Conservation (phyloP, 1,140 invertebrate genomes). For the Andricus grossulariae region DNA sequence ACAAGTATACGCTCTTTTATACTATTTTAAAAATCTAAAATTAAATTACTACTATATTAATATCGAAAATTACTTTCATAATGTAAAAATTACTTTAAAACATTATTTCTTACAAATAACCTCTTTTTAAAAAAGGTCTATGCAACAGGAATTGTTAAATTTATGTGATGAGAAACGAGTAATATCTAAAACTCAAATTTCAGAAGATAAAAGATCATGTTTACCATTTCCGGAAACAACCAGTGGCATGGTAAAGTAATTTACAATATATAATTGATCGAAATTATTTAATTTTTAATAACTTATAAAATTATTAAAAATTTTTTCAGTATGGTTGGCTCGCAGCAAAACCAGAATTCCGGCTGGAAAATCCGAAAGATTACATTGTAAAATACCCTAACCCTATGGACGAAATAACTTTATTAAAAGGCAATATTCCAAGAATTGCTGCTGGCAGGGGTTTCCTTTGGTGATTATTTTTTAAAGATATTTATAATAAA, state of each 20-base stretch:
- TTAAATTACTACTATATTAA: not conserved
- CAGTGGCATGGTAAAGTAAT: conserved; percentile 45
- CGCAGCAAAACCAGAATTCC: conserved; percentile 56
- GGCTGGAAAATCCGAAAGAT: conserved; percentile 57
- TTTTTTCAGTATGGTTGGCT: conserved; percentile 63
- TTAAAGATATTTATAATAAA: conserved; percentile 17
- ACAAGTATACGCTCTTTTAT: conserved; percentile 43
- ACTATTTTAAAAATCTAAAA: not conserved
- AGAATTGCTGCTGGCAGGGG: conserved; percentile 50
- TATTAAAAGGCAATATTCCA: conserved; percentile 53
- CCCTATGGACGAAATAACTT: conserved; percentile 49
- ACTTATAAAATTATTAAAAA: not conserved
- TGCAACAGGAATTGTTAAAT: conserved; percentile 41
- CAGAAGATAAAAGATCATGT: conserved; percentile 50
- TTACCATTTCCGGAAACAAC: conserved; percentile 54
- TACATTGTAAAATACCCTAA: conserved; percentile 49
- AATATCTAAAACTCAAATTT: not conserved
- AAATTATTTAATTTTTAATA: conserved; percentile 19
- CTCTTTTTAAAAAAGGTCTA: conserved; percentile 43
- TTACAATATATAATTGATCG: not conserved
- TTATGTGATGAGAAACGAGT: conserved; percentile 45
- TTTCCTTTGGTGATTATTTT: conserved; percentile 22
- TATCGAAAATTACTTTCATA: not conserved
- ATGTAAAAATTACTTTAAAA: not conserved
- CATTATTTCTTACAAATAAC: not conserved